Percentiles rank a stretch among this genome's conserved stretches.
phyloP scores from a whole-genome alignment of 2,888 invertebrate species.

The Melinopterus prodromus region DNA sequence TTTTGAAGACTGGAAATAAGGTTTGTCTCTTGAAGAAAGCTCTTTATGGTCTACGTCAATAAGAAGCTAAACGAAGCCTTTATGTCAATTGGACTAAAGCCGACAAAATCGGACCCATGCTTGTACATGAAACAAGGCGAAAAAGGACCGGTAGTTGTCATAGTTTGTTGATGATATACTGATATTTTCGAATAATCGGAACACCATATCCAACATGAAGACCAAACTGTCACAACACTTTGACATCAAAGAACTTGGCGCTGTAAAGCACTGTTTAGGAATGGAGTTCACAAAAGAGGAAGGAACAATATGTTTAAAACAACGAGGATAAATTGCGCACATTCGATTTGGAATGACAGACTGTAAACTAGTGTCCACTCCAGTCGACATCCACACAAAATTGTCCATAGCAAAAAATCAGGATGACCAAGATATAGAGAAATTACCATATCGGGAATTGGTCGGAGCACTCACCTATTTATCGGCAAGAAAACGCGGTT shows the following conservation, averaged over 20 bases:
- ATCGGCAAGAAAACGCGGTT: conserved; percentile 35
- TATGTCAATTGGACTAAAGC: no score
- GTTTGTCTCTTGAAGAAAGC: no score
- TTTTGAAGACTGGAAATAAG: no score
- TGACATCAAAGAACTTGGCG: conserved; percentile 40
- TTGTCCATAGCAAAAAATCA: conserved; percentile 15
- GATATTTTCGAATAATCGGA: conserved; percentile 37
- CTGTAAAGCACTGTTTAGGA: conserved; percentile 43
- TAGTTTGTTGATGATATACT: conserved; percentile 49
- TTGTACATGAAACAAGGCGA: conserved; percentile 37
- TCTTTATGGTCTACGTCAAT: no score
- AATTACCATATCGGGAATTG: conserved; percentile 34
- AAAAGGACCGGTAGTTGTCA: conserved; percentile 37
- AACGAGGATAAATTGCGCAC: conserved; percentile 45
- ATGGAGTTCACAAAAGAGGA: conserved; percentile 42
- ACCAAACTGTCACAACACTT: conserved; percentile 25
- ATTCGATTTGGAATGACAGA: conserved; percentile 47
- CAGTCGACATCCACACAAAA: conserved; percentile 36
- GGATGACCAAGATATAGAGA: no score
- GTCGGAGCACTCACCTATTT: conserved; percentile 42
- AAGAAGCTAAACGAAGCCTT: no score
- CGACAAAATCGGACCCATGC: no score
- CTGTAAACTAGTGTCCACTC: conserved; percentile 46
- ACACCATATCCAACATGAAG: conserved; percentile 34
- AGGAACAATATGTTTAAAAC: conserved; percentile 35